phyloP scores from a whole-genome alignment of 2,888 invertebrate species.

The Pheosia tremula region DNA sequence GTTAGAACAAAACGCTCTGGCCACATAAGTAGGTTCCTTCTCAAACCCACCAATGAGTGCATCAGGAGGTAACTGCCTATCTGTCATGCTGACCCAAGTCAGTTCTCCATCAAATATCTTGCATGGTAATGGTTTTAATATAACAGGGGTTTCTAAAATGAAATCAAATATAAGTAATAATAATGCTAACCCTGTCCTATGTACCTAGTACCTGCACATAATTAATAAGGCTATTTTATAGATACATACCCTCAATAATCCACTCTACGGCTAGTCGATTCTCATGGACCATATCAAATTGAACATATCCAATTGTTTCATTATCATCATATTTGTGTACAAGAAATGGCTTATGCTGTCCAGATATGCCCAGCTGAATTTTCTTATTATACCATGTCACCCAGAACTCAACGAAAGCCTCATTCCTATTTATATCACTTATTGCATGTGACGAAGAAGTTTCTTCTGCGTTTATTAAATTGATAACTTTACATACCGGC shows the following conservation, averaged over 20 bases:
- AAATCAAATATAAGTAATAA: too few relatives aligned
- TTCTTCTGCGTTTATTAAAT: conserved; percentile 6
- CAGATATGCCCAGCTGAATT: conserved; percentile 25
- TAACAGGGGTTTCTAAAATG: conserved; percentile 30
- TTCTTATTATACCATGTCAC: conserved; percentile 42
- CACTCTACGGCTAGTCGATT: conserved; percentile 24
- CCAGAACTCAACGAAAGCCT: conserved; percentile 34
- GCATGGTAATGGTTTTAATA: conserved; percentile 11
- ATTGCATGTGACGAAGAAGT: conserved; percentile 1
- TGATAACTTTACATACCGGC: conserved; percentile 15
- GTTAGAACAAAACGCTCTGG: conserved; percentile 87
- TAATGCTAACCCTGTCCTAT: too few relatives aligned
- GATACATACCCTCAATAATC: conserved; percentile 39
- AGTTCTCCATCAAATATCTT: conserved; percentile 58
- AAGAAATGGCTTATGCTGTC: conserved; percentile 18
- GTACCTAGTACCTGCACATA: background rate
- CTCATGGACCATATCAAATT: conserved; percentile 28
- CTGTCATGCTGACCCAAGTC: conserved; percentile 84
- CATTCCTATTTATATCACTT: conserved; percentile 7
- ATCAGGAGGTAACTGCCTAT: conserved; percentile 86
- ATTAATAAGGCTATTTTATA: background rate
- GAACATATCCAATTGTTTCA: conserved; percentile 43
- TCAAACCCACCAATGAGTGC: conserved; percentile 88
- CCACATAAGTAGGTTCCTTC: conserved; percentile 85
- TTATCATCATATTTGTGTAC: conserved; percentile 13